Evolutionary conservation across 2,888 invertebrate species (phyloP), one percentile per base, ranked within the genome.

Genomic region (Diadegma fenestrale): DNA sequence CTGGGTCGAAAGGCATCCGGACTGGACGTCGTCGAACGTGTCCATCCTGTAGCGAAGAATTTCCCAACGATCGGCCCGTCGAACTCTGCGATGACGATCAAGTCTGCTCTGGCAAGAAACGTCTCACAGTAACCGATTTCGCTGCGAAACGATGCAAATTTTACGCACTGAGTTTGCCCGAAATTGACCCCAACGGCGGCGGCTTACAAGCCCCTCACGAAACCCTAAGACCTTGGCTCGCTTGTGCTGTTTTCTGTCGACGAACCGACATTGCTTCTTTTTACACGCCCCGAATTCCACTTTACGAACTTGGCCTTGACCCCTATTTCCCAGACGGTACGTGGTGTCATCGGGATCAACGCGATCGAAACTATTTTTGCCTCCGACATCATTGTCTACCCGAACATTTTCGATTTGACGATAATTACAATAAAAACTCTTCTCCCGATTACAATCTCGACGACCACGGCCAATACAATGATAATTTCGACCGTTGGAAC

Each of bases 261-360:
- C 95, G 96, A 41, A 95, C 95, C 68, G 95, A 95, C 82, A 95
- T 95, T 37, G 96, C 96, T 0, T 96, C 95, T 8, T 97, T 96
- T 94, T 97, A 97, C 93, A 96, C 97, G 33, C 97, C 97, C 1
- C 95, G 97, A 6, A 95, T 97, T 17, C 97, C 97, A 93, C 95
- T 97, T 73, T 97, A 97, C 91, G 96, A 97, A 92, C 95, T 96
- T 51, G 96, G 96, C 8, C 94, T 96, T 45, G 96, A 96, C 90
- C 96, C 97, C 0, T 92, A 92, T 86, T 97, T 97, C 91, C 97
- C 97, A 0, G 97, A 97, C 94, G 97, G 97, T 17, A 97, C 97
- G 3, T 97, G 96, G 96, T 97, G 97, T 91, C 97, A 97, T 92
- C 94, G 95, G 58, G 58, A 58, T 58, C 90, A 96, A 89, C 95